Evolutionary conservation across 2,888 invertebrate species (phyloP).

Genomic region (Caenorhabditis angaria): DNA sequence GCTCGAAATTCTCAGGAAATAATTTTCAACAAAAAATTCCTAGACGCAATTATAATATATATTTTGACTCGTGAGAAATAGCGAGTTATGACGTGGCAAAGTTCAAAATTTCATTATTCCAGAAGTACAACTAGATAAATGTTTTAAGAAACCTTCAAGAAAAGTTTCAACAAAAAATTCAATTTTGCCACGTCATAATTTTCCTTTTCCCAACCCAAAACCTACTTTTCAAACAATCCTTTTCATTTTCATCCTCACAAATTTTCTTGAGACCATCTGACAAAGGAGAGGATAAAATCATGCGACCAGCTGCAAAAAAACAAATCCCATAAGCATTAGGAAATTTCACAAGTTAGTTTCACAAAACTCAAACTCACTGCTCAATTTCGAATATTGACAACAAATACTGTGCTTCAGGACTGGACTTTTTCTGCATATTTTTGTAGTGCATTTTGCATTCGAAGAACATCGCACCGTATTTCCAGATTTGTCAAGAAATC

Average conservation of each 20-base stretch:
- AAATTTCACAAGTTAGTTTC: not conserved
- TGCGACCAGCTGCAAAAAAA: not conserved
- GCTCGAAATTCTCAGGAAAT: not conserved
- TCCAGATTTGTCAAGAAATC: conserved; percentile 48
- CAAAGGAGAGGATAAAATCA: not conserved
- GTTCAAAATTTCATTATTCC: too few relatives aligned
- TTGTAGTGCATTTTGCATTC: conserved; percentile 44
- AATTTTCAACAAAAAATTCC: not conserved
- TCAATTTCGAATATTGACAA: conserved; percentile 34
- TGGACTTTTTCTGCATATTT: conserved; percentile 54
- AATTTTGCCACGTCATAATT: too few relatives aligned
- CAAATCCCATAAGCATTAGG: not conserved
- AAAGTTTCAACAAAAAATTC: conserved; percentile 19
- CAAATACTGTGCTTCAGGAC: conserved; percentile 58
- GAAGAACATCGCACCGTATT: conserved; percentile 58
- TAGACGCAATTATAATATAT: conserved; percentile 1
- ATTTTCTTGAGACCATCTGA: conserved; percentile 2
- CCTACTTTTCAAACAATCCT: conserved; percentile 7
- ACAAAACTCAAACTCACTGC: not conserved
- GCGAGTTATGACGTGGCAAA: too few relatives aligned
- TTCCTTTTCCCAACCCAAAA: not conserved
- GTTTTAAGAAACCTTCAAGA: too few relatives aligned
- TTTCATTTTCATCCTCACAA: conserved; percentile 5
- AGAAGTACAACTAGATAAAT: too few relatives aligned
- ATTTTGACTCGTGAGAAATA: conserved; percentile 25